These are phyloP conservation scores for Chlorospingus flavigularis DNA, from an alignment of 2,797 vertebrate species.

Conservation along the genomic window DNA sequence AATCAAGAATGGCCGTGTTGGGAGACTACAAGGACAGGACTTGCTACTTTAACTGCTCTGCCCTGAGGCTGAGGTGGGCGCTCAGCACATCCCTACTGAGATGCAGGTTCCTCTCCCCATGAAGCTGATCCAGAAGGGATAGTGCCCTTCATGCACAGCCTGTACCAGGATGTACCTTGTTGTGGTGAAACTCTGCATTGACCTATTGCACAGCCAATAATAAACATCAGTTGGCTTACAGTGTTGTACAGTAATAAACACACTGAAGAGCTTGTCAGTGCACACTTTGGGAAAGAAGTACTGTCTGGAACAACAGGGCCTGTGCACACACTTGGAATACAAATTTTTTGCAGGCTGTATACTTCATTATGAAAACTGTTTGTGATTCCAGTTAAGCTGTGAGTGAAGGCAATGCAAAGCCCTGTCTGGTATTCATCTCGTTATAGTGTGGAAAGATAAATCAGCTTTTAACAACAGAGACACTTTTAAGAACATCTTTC, in stretches of 20 bases:
- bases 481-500: not conserved
- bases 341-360: not conserved
- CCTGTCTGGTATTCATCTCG: not conserved
- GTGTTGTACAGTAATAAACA: not conserved
- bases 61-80: not conserved
- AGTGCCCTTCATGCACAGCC: not conserved
- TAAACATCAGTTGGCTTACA: not conserved
- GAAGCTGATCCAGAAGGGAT: not conserved
- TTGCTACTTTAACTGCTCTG: not conserved
- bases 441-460: not conserved
- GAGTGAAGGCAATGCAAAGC: not conserved
- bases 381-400: not conserved
- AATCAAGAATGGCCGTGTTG: not conserved
- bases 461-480: not conserved
- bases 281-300: not conserved
- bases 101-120: not conserved
- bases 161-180: not conserved
- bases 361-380: not conserved
- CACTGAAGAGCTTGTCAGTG: not conserved
- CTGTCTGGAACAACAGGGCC: constrained; percentile 1
- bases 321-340: not conserved
- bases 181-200: not conserved
- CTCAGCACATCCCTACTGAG: not conserved
- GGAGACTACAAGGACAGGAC: not conserved
- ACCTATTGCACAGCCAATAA: not conserved